Conservation (phyloP, 2,797 vertebrate species). For the Denticeps clupeoides region DNA sequence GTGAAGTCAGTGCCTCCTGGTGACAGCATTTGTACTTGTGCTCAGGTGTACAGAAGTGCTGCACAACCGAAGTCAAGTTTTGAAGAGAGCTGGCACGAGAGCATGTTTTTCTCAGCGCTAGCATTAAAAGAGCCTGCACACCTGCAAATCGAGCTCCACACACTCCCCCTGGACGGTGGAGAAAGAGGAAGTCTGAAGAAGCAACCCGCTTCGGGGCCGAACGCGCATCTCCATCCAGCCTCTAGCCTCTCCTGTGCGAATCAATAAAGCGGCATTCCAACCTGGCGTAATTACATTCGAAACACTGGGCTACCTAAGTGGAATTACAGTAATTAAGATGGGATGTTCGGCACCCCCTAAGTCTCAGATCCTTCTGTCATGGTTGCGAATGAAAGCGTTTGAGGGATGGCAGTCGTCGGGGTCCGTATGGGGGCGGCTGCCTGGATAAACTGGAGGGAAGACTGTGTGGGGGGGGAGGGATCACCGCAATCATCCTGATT, state of each 20-base stretch:
- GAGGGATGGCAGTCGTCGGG: slow-evolving; percentile 41
- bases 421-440: slow-evolving; percentile 21
- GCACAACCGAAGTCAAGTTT: no score
- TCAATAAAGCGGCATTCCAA: slow-evolving; percentile 31
- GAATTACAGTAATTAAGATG: slow-evolving; percentile 62
- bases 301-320: slow-evolving; percentile 42
- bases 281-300: slow-evolving; percentile 47
- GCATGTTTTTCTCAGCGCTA: no score
- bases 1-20: slow-evolving; percentile 40
- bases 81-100: no score
- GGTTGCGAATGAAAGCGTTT: slow-evolving; percentile 27
- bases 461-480: slow-evolving; percentile 39
- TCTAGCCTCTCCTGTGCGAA: slow-evolving; percentile 22
- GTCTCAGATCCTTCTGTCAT: slow-evolving; percentile 48
- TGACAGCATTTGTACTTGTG: no score
- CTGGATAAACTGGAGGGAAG: slow-evolving; percentile 20
- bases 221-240: no score
- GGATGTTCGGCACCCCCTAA: slow-evolving; percentile 44
- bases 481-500: slow-evolving; percentile 63
- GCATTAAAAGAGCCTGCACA: no score
- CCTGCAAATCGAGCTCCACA: no score
- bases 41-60: no score
- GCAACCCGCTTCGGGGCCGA: no score
- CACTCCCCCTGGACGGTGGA: no score
- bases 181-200: no score